Conservation (phyloP, 53 echinoderm and acorn worm genomes). For the Holothuria scabra region DNA sequence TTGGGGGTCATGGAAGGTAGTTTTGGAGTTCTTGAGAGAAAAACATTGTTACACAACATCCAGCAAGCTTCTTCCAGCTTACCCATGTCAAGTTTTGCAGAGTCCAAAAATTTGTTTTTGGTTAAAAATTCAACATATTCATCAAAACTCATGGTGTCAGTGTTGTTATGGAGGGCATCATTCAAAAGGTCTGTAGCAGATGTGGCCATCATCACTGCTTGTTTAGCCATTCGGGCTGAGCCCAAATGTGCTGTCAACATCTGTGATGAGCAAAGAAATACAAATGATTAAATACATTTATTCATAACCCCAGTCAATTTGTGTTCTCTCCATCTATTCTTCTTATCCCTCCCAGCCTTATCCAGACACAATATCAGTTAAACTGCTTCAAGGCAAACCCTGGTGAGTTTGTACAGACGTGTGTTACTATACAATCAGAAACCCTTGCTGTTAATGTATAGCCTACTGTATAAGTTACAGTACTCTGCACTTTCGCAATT, state of each 20-base stretch:
- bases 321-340: too few relatives aligned
- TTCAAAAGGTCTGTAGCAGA: constrained; percentile 59
- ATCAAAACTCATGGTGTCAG: constrained; percentile 64
- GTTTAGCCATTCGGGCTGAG: constrained; percentile 68
- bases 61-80: constrained; percentile 86
- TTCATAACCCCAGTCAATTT: too few relatives aligned
- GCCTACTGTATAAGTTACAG: too few relatives aligned
- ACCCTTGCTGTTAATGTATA: too few relatives aligned
- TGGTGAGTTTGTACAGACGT: too few relatives aligned
- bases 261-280: constrained; percentile 48
- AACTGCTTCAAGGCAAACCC: too few relatives aligned
- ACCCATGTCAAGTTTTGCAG: constrained; percentile 63
- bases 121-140: constrained; percentile 73
- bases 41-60: constrained; percentile 74
- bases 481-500: too few relatives aligned
- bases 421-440: too few relatives aligned
- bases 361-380: too few relatives aligned
- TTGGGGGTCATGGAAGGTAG: constrained; percentile 41
- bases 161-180: constrained; percentile 52
- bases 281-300: not conserved
- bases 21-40: constrained; percentile 54
- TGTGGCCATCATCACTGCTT: constrained; percentile 56
- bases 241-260: constrained; percentile 90
- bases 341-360: too few relatives aligned
- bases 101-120: constrained; percentile 64